Conservation (phyloP, 2,113 vertebrate species). For the Rhizomys pruinosus region DNA sequence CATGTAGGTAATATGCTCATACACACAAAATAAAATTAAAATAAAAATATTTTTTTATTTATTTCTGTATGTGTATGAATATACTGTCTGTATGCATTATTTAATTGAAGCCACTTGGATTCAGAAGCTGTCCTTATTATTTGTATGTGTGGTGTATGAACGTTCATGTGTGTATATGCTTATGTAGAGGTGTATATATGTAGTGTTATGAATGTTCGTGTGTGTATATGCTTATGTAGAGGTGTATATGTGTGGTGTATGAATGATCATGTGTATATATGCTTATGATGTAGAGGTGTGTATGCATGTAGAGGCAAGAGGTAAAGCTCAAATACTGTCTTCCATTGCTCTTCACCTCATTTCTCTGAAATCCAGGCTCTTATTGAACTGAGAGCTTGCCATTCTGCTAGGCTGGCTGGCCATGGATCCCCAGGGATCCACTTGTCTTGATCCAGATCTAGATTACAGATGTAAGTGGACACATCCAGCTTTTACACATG, state of each 20-base stretch:
- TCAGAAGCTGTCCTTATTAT: background rate
- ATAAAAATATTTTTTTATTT: too few relatives aligned
- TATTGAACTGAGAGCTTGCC: too few relatives aligned
- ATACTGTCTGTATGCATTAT: too few relatives aligned
- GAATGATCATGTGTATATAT: too few relatives aligned
- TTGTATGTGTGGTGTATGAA: too few relatives aligned
- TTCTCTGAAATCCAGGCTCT: background rate
- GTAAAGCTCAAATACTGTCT: background rate
- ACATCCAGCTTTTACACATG: background rate
- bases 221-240: background rate
- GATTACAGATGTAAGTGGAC: background rate
- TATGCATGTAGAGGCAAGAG: background rate
- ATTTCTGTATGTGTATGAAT: too few relatives aligned
- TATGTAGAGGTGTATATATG: background rate
- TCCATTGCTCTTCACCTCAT: background rate
- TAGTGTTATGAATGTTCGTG: background rate
- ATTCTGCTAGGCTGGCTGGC: background rate
- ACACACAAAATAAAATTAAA: background rate
- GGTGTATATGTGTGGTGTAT: too few relatives aligned
- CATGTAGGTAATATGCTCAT: too few relatives aligned
- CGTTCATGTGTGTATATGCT: too few relatives aligned
- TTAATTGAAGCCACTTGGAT: background rate
- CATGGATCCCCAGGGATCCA: too few relatives aligned
- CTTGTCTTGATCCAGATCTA: background rate
- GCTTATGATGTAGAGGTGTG: background rate